Evolutionary conservation across 2,797 vertebrate species (phyloP).

Genomic region (Pterois miles): DNA sequence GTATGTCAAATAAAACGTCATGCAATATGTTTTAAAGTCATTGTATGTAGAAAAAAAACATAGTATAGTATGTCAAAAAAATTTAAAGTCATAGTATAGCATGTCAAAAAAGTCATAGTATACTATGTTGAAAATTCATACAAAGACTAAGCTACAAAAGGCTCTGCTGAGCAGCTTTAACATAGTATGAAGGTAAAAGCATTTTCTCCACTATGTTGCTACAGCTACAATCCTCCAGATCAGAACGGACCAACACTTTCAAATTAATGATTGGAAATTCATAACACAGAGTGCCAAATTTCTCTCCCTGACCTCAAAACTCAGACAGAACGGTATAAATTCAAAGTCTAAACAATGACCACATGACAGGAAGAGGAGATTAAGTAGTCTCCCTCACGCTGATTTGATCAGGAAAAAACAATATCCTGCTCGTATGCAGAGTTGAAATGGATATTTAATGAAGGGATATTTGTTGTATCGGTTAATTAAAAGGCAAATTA

Average conservation of each 20-base stretch:
- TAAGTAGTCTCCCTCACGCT: conserved; percentile 64
- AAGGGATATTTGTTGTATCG: background rate
- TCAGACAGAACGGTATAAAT: conserved; percentile 64
- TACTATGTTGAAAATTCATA: no score
- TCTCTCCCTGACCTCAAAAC: conserved; percentile 1
- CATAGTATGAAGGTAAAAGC: background rate
- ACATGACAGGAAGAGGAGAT: conserved; percentile 72
- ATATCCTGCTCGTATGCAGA: conserved; percentile 13
- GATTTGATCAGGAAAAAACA: conserved; percentile 69
- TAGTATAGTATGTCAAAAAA: no score
- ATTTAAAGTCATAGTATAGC: no score
- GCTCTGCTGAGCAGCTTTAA: background rate
- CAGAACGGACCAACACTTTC: background rate
- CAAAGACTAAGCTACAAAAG: background rate
- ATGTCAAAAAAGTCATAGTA: no score
- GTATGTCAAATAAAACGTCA: no score
- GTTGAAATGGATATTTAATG: conserved; percentile 17
- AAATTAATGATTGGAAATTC: background rate
- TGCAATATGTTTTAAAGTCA: no score
- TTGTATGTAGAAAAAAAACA: no score
- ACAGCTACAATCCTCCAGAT: background rate
- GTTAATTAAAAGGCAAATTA: background rate
- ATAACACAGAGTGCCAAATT: background rate
- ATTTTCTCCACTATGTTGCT: background rate
- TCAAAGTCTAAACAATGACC: conserved; percentile 69